phyloP scores from a whole-genome alignment of 1,140 invertebrate genomes.

The Penaeus chinensis region DNA sequence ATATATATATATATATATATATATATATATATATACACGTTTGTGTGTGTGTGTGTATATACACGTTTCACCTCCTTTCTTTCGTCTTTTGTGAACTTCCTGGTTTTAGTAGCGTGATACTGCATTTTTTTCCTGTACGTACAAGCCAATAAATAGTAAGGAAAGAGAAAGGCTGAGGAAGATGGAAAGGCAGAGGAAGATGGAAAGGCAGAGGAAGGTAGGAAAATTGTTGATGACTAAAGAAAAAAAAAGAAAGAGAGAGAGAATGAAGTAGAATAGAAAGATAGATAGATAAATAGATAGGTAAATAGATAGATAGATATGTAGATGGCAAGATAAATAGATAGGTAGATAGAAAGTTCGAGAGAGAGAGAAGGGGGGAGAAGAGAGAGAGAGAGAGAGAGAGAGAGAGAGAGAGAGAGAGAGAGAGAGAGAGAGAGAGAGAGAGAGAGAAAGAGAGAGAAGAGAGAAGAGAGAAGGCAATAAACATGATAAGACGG shows the following conservation, averaged over 20 bases:
- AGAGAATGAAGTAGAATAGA: not conserved
- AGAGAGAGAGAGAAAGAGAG: constrained; percentile 6
- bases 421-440: not conserved
- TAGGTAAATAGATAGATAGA: not conserved
- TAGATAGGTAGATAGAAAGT: constrained; percentile 6
- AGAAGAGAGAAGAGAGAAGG: not conserved
- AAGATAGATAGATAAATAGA: not conserved
- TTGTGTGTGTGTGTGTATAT: not conserved
- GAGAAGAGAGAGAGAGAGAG: constrained; percentile 15
- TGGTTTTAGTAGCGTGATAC: too few species aligned
- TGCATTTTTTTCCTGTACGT: too few species aligned
- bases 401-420: not conserved
- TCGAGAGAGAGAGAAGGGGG: not conserved
- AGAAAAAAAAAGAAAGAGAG: constrained; percentile 1
- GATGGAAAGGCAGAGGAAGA: not conserved
- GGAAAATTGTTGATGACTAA: not conserved
- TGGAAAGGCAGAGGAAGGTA: not conserved
- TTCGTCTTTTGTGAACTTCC: too few species aligned
- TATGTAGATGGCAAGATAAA: not conserved
- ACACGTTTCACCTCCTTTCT: not conserved
- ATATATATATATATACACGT: not conserved
- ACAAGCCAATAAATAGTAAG: too few species aligned
- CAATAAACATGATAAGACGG: not conserved
- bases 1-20: not conserved
- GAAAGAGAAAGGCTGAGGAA: too few species aligned